Evolutionary conservation across 2,888 invertebrate genomes (phyloP).

Genomic region (Eretmocerus hayati): DNA sequence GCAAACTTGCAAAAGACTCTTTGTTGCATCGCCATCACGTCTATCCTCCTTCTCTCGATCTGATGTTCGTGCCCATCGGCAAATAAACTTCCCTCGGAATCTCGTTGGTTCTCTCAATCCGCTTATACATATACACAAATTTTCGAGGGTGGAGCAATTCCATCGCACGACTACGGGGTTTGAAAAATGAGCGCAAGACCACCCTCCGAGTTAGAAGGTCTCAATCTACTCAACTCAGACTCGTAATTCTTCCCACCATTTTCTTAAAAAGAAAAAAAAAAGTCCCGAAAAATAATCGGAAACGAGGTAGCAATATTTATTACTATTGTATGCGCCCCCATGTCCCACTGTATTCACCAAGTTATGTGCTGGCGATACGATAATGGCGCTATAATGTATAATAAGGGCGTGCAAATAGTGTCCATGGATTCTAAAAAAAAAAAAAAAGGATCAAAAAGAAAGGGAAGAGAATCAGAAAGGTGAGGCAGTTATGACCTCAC

Average conservation of each 20-base stretch:
- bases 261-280: constrained; percentile 10
- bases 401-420: constrained; percentile 9
- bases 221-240: constrained; percentile 14
- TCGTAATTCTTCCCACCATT: background rate
- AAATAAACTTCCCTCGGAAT: constrained; percentile 17
- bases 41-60: too few species aligned
- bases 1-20: too few species aligned
- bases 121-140: background rate
- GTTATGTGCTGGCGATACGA: constrained; percentile 26
- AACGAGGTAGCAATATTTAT: constrained; percentile 26
- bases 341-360: too few species aligned
- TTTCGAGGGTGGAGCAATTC: constrained; percentile 29
- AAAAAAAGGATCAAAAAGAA: background rate
- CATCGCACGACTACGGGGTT: constrained; percentile 18
- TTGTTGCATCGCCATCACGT: too few species aligned
- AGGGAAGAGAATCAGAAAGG: too few species aligned
- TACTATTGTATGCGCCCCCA: too few species aligned
- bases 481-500: constrained; percentile 15
- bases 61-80: too few species aligned
- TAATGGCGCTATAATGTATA: constrained; percentile 13
- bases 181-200: constrained; percentile 43
- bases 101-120: background rate
- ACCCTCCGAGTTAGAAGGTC: constrained; percentile 39
- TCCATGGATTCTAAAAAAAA: constrained; percentile 3
- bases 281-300: constrained; percentile 5